Evolutionary conservation across 1,140 invertebrate species (phyloP), one percentile per base, ranked within the genome.

Genomic region (Araneus ventricosus): DNA sequence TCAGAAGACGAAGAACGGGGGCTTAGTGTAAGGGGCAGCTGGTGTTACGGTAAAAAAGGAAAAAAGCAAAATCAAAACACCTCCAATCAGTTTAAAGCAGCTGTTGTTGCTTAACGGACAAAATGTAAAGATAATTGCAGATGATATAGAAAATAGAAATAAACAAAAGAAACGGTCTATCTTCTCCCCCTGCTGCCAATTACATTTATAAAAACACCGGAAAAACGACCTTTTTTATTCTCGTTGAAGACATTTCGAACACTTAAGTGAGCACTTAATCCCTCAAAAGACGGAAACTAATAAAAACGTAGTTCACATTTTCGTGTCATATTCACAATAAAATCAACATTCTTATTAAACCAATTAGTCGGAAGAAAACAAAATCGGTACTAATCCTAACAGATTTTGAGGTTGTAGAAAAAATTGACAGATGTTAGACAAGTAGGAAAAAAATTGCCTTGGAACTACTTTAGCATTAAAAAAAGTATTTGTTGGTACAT

Each of bases 31-130:
- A 85, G 57, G 82, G 79, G 90, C 90, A 91, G 90, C 30, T 91
- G 90, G 59, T 45, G 57, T 80, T 61, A 91, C 80, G 37, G 59
- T 91, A 41, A 57, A 91, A 91, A 70, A 91, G 67, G 24, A 34
- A 85, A 85, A 79, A 75, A 75, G 8, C 8, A 63, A 75, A 75
- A 75, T 39, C 70, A n/a, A 79, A 85, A 80, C 41, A 84, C 34
- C 24, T n/a, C 37, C 75, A 80, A 82, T 82, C 89, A 59, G 75
- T 52, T 52, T 34, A 41, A 24, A 27, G 79, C 89, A 90, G 89
- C 27, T 90, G 89, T 79, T 90, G 75, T 90, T 80, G 57, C 57
- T 41, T 90, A 90, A 90, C 89, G 89, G 89, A 82, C 57, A 90
- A 59, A 57, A 82, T 57, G 70, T 30, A n/a, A 34, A 39, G 57